Evolutionary conservation across 1,140 invertebrate species (phyloP), one percentile per base, ranked within the genome.

Genomic region (Hylaeus anthracinus): DNA sequence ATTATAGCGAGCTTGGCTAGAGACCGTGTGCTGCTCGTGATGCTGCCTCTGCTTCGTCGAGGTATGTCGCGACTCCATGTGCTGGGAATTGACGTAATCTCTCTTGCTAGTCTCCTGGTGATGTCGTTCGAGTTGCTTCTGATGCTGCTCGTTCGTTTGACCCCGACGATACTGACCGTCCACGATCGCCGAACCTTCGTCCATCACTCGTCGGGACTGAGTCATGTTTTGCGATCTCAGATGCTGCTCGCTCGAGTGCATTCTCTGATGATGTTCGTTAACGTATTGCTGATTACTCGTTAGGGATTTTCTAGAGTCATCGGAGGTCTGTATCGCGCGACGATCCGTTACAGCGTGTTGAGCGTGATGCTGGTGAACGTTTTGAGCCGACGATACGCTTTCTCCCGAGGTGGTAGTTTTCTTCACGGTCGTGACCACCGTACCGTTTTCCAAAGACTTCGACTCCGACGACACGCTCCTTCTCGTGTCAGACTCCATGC

Each of bases 401-500:
- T 83, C 74, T 6, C 72, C 72, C 5, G 92, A 76, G 3, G 88
- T 94, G 2, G 92, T 94, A 1, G 93, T 93, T 72, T 92, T 94
- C 74, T 6, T 86, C 10, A 61, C 14, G 4, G 93, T 95, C 0
- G 94, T 93, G 15, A 93, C 93, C 10, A 94, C 92, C 51, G 92
- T 93, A 39, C 95, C 95, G 88, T 95, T 95, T 2, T 93, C 91
- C 39, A 94, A 85, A 66, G 92, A 94, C 80, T 94, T 94, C 8
- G 92, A 93, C 26, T 90, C 86, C 0, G 83, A 66, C 3, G 79
- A 82, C 5, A 88, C 48, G 69, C 73, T 88, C 37, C 76, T 87
- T 3, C 71, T 85, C 1, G 14, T 74, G 2, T 90, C 87, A 1
- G 86, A 78, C 58, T 91, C 86, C 26, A 88, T 60, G 37, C 88